Conservation (phyloP, 2,113 vertebrate genomes). For the Sylvia atricapilla region DNA sequence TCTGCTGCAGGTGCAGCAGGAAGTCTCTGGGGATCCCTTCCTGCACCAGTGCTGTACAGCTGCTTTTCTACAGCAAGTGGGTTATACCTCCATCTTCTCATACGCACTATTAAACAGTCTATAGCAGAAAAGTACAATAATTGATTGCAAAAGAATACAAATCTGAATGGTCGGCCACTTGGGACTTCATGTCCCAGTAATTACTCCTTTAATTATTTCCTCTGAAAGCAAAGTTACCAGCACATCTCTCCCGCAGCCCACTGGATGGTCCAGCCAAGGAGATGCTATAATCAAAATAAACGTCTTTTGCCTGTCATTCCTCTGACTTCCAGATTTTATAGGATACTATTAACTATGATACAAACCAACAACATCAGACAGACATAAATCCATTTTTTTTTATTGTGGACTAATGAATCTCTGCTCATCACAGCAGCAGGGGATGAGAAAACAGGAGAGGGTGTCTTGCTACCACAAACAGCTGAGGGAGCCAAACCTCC, state of each 20-base stretch:
- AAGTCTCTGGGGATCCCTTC: background rate
- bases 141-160: background rate
- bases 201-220: background rate
- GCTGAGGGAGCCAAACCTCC: background rate
- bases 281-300: background rate
- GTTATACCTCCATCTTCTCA: background rate
- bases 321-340: background rate
- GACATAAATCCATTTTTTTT: background rate
- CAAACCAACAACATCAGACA: background rate
- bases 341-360: background rate
- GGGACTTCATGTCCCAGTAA: background rate
- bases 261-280: background rate
- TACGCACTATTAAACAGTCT: background rate
- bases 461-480: background rate
- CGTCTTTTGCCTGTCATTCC: background rate
- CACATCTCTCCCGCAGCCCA: background rate
- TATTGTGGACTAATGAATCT: background rate
- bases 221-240: background rate
- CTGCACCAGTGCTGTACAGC: background rate
- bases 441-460: background rate
- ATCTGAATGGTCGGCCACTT: background rate
- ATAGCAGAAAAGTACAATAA: background rate
- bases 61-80: background rate
- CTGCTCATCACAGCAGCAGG: background rate
- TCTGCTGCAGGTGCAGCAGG: background rate